These are phyloP conservation scores for Anolis carolinensis DNA, from an alignment of 2,113 vertebrate species.

Conservation along the genomic window DNA sequence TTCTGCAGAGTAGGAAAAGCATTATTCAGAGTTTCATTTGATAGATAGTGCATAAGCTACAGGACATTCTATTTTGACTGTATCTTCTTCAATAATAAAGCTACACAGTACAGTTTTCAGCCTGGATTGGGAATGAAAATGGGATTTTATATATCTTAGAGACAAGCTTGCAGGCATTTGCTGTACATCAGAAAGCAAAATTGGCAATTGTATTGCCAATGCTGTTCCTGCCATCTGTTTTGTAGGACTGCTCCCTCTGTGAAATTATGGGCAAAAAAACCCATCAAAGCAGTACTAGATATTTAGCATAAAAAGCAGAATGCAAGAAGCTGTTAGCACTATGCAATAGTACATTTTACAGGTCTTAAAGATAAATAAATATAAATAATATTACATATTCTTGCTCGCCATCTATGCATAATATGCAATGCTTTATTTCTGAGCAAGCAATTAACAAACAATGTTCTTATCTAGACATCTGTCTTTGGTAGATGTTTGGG, in stretches of 20 bases:
- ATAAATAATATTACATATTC: background rate
- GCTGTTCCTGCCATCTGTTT: background rate
- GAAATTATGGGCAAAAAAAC: background rate
- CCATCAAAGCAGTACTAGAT: background rate
- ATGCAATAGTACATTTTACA: background rate
- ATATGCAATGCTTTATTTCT: background rate
- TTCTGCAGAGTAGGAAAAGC: slow-evolving; percentile 15
- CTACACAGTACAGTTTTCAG: background rate
- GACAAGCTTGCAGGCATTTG: background rate
- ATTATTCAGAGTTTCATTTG: background rate
- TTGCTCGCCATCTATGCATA: background rate
- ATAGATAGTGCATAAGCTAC: background rate
- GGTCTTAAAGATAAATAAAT: background rate
- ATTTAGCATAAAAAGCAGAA: background rate
- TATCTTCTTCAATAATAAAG: background rate
- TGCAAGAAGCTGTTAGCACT: background rate
- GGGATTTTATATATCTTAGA: background rate
- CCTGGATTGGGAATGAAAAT: background rate
- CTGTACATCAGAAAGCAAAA: background rate
- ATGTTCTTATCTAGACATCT: background rate
- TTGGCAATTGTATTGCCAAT: background rate
- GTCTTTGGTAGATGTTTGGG: background rate
- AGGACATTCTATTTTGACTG: background rate
- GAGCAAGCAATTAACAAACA: background rate
- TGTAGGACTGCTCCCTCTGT: background rate